Percentiles rank a stretch among this genome's conserved stretches.
Conservation (phyloP, 2,113 vertebrate genomes). For the Tetrao urogallus region DNA sequence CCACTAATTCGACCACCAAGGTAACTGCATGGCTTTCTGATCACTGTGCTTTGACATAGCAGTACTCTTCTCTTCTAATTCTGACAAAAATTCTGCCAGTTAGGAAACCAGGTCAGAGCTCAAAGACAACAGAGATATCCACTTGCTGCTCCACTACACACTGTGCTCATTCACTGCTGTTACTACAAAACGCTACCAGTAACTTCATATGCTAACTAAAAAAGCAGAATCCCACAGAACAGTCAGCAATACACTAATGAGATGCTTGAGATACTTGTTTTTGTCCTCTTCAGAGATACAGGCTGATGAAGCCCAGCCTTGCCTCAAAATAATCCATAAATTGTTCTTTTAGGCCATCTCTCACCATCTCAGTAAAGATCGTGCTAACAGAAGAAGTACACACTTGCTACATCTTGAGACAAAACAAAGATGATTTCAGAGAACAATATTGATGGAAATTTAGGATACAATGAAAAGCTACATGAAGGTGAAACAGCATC, state of each 20-base stretch:
- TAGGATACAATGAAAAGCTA: background rate
- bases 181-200: background rate
- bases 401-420: background rate
- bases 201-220: background rate
- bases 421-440: background rate
- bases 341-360: background rate
- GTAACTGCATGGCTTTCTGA: background rate
- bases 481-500: background rate
- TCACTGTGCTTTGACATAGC: background rate
- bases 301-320: background rate
- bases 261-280: background rate
- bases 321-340: background rate
- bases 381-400: rapidly evolving
- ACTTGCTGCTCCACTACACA: background rate
- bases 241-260: background rate
- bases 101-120: background rate
- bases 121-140: background rate
- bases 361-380: background rate
- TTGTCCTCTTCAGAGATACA: background rate
- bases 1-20: background rate
- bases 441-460: background rate
- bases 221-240: background rate
- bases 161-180: background rate
- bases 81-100: background rate
- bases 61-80: background rate